Conservation (phyloP, 2,888 invertebrate genomes). For the Drosophila peninsularis region DNA sequence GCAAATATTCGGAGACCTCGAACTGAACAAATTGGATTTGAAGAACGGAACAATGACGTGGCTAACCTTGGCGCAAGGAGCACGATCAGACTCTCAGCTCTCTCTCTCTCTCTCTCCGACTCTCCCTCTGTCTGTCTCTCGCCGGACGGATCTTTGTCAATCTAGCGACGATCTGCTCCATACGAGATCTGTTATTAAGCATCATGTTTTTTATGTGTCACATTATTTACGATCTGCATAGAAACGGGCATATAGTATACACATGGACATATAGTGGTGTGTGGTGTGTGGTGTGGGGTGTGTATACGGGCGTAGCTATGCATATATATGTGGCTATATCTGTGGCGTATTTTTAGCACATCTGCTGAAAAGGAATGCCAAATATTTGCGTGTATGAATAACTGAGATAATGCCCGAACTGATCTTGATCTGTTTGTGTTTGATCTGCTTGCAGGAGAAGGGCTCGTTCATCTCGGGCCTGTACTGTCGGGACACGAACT, state of each 20-base stretch:
- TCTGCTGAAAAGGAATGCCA: slow-evolving; percentile 42
- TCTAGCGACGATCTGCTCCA: slow-evolving; percentile 24
- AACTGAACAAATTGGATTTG: slow-evolving; percentile 28
- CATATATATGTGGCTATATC: slow-evolving; percentile 4
- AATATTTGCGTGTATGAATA: slow-evolving; percentile 21
- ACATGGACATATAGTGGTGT: background rate
- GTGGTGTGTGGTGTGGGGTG: background rate
- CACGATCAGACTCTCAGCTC: slow-evolving; percentile 5
- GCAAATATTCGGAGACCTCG: slow-evolving; percentile 39
- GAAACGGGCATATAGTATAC: slow-evolving; percentile 26
- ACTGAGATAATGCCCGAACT: slow-evolving; percentile 8
- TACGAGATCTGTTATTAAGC: slow-evolving; percentile 31
- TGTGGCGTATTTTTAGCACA: slow-evolving; percentile 60
- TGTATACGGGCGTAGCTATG: background rate
- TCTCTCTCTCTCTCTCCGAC: no score
- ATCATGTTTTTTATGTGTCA: slow-evolving; percentile 62
- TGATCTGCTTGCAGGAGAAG: slow-evolving; percentile 75
- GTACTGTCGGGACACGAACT: slow-evolving; percentile 85
- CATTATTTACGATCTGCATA: slow-evolving; percentile 58
- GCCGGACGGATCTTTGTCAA: slow-evolving; percentile 27
- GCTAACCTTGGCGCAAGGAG: slow-evolving; percentile 38
- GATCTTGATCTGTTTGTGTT: slow-evolving; percentile 5
- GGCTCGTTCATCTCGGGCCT: slow-evolving; percentile 82
- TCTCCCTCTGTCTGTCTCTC: no score
- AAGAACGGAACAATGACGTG: slow-evolving; percentile 43